Evolutionary conservation across 2,888 invertebrate species (phyloP).

Genomic region (Hypena proboscidalis): DNA sequence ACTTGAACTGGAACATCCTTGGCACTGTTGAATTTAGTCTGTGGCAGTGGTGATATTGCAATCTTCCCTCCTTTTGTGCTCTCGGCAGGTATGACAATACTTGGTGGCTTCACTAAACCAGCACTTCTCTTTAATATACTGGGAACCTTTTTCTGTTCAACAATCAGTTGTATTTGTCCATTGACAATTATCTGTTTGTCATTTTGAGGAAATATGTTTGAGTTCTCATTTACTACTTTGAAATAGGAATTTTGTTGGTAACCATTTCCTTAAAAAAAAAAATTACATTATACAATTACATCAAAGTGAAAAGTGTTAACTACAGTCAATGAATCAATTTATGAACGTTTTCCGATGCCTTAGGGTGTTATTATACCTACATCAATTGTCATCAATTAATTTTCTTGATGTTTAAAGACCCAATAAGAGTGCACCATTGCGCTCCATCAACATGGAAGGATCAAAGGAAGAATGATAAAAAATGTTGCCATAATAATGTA

Average conservation of each 20-base stretch:
- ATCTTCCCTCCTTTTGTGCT: slow-evolving; percentile 64
- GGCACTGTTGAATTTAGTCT: slow-evolving; percentile 47
- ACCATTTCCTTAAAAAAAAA: slow-evolving; percentile 54
- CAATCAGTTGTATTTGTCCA: slow-evolving; percentile 55
- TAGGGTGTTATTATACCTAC: no score
- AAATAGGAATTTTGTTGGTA: slow-evolving; percentile 64
- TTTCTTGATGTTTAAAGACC: no score
- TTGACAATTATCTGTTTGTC: slow-evolving; percentile 51
- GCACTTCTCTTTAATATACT: slow-evolving; percentile 59
- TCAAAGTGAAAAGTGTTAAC: no score
- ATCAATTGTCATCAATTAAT: no score
- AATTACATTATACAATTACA: neutral
- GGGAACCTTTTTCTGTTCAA: slow-evolving; percentile 64
- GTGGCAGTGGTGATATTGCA: slow-evolving; percentile 60
- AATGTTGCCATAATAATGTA: no score
- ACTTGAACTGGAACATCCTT: slow-evolving; percentile 59
- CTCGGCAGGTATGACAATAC: slow-evolving; percentile 55
- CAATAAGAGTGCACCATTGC: no score
- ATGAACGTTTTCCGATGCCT: no score
- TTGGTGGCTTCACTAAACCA: slow-evolving; percentile 44
- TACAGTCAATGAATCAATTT: no score
- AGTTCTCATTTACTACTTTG: slow-evolving; percentile 76
- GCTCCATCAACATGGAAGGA: no score
- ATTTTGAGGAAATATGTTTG: slow-evolving; percentile 42
- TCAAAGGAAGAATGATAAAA: no score